phyloP scores from a whole-genome alignment of 1,140 invertebrate species.

The Potamilus streckersoni region DNA sequence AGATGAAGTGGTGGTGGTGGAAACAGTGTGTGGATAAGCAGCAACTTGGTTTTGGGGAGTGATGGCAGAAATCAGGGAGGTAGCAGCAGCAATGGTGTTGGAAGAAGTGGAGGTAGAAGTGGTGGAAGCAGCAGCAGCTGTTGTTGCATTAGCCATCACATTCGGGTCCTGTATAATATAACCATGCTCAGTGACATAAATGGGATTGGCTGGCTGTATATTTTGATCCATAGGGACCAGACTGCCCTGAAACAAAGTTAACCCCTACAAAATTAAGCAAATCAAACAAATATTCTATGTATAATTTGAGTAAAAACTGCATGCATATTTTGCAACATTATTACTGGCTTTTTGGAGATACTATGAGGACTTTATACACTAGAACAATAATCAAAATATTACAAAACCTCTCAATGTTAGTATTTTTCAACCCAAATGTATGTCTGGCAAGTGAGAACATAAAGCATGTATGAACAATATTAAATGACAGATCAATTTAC shows the following conservation, averaged over 20 bases:
- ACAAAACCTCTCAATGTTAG: too few species aligned
- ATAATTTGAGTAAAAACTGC: too few species aligned
- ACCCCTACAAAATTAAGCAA: slow-evolving; percentile 13
- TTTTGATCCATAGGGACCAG: slow-evolving; percentile 27
- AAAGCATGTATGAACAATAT: too few species aligned
- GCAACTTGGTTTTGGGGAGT: too few species aligned
- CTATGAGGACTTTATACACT: too few species aligned
- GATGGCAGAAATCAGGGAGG: neutral
- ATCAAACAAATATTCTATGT: too few species aligned
- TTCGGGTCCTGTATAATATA: neutral
- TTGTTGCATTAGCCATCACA: neutral
- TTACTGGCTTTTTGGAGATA: too few species aligned
- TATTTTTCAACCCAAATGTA: too few species aligned
- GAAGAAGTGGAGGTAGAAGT: neutral
- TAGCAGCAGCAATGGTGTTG: neutral
- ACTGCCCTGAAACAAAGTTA: slow-evolving; percentile 36
- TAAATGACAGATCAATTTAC: too few species aligned
- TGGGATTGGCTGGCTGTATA: slow-evolving; percentile 18
- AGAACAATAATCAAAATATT: too few species aligned
- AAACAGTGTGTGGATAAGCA: neutral
- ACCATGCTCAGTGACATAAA: slow-evolving; percentile 21
- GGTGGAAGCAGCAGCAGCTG: neutral
- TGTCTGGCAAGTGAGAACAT: too few species aligned
- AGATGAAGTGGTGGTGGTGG: neutral
- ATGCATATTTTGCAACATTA: too few species aligned